Base-by-base conservation (phyloP, 2,113 vertebrate genomes). In the Semnopithecus entellus region DNA sequence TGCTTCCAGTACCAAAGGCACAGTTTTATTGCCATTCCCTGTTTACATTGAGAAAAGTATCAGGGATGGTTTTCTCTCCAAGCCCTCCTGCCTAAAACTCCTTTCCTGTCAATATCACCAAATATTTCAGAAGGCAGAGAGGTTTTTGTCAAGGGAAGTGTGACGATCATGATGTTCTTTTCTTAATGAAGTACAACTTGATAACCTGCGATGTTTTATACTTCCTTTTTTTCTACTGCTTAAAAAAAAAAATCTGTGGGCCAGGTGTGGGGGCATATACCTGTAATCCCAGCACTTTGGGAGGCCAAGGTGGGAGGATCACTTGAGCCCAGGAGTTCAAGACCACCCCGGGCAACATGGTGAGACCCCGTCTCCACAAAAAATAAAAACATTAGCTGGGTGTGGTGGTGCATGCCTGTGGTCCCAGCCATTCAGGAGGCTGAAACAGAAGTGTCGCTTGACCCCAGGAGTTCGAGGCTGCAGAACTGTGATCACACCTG, bases 81-180 rank as follows among this genome's bases (percentile, higher is more conserved):
- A 8, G 16, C 22, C 92, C 27, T 94, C 35, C 85, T 88, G 7
- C 35, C 40, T 50, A 7, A 84, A 79, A 72, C 38, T 87, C 32
- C 16, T 55, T 95, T 50, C 55, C 64, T 73, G 12, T 83, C 75
- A 96, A 23, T 27, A n/a, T 84, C 75, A 81, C 88, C 80, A 85
- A 57, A 61, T 96, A 45, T 79, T 95, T 90, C 55, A 81, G 93
- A 91, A 73, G 80, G 30, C 59, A 78, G 45, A 89, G 55, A 64
- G 43, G 66, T 20, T 64, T 96, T 80, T 52, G 22, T 86, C 48
- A 94, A 91, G 61, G 48, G 38, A 72, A 72, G 12, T 23, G 27
- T 40, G 73, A 79, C 61, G 32, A 68, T 25, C 1, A 2, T 27
- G 45, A 43, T 25, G 8, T 87, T 95, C 30, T 97, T 88, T 76